phyloP scores from a whole-genome alignment of 2,113 vertebrate genomes.

The Epinephelus cyanopodus region DNA sequence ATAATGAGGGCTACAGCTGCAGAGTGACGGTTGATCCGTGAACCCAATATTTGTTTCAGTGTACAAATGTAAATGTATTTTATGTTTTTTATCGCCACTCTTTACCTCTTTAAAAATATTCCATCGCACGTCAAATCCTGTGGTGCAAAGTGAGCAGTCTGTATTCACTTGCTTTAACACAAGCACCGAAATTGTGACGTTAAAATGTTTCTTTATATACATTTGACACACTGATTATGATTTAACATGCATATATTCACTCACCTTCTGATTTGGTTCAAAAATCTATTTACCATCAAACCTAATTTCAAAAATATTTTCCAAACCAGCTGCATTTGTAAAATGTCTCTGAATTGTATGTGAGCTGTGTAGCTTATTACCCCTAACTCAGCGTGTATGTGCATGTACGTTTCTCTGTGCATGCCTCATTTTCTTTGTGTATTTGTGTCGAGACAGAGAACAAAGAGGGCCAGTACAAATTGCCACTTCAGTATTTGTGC shows the following conservation, averaged over 20 bases:
- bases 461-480: conserved; percentile 74
- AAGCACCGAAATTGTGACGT: conserved; percentile 20
- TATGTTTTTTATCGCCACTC: conserved; percentile 44
- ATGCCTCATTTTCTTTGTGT: conserved; percentile 41
- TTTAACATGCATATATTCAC: conserved; percentile 20
- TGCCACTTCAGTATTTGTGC: conserved; percentile 84
- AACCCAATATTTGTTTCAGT: conserved; percentile 54
- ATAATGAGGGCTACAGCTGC: conserved; percentile 17
- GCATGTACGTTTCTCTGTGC: conserved; percentile 12
- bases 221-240: conserved; percentile 21
- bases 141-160: conserved; percentile 25
- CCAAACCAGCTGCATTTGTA: conserved; percentile 21
- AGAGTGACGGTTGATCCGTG: conserved; percentile 71
- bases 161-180: conserved; percentile 22
- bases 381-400: not conserved
- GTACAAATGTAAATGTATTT: conserved; percentile 70
- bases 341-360: conserved; percentile 45
- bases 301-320: conserved; percentile 31
- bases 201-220: conserved; percentile 2
- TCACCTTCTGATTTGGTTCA: conserved; percentile 15
- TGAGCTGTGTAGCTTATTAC: conserved; percentile 35
- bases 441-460: conserved; percentile 32
- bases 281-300: conserved; percentile 48
- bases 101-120: conserved; percentile 47
- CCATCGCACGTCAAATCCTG: conserved; percentile 15